Evolutionary conservation across 1,140 invertebrate species (phyloP), one percentile per base, ranked within the genome.

Genomic region (Leucophenga varia): DNA sequence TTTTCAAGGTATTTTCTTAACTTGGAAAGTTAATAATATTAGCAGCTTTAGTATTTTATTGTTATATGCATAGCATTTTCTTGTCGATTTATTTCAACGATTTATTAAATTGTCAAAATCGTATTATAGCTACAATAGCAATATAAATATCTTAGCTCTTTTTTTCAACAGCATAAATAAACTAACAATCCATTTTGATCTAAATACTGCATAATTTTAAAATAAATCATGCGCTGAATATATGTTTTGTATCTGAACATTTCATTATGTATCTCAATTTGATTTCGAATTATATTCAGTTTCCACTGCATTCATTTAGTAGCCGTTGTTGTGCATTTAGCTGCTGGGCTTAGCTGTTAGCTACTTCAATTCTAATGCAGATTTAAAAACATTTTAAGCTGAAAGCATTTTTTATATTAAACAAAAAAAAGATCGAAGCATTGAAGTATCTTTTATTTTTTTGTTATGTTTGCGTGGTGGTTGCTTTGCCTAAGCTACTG

Each of bases 41-140:
- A 68, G 64, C 64, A 57, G 60, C 64, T 68, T 68, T 60, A 68
- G 59, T 58, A 50, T 61, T 64, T 64, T n/a, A n/a, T n/a, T n/a
- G n/a, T n/a, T n/a, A n/a, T n/a, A n/a, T n/a, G n/a, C n/a, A 63
- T 68, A 60, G 55, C 55, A 59, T 64, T 52, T 57, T 49, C 57
- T 57, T 52, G 55, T 44, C 52, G 55, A 54, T 64, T 58, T 64
- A 53, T 46, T 52, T 50, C 32, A 49, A 51, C 64, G 57, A 68
- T 68, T 68, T 68, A 68, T 68, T 68, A 68, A 68, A 68, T 64
- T 54, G 64, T 68, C 64, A 58, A 38, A 68, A 68, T 68, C 64
- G 61, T 64, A 57, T 68, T 65, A 52, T 25, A 28, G 16, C 12
- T 44, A n/a, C 30, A 36, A 28, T 35, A 31, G 28, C 37, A 21